Evolutionary conservation across 1,140 invertebrate species (phyloP), one percentile per base, ranked within the genome.

Genomic region (Megalonaias nervosa): DNA sequence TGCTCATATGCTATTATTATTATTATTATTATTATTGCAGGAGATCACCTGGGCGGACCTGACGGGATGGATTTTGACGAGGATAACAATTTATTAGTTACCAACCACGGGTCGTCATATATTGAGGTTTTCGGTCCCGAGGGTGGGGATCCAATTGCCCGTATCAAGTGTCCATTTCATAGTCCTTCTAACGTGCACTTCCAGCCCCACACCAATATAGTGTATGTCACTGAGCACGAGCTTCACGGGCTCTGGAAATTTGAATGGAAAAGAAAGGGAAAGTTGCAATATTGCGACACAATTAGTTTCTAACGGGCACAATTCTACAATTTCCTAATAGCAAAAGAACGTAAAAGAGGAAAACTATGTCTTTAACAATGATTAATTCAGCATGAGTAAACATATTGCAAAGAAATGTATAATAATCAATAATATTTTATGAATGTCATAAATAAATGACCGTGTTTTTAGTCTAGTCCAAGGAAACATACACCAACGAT

Each of bases 11-110:
- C 58, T 66, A 16, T 16, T 74, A 16, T 48, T 48, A 48, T 48
- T 11, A 16, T 16, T 74, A 16, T 48, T 48, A 48, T 48, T 11
- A 48, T 48, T 31, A 62, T 79, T 75, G 61, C 76, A 89, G 86
- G 85, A 58, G 78, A 83, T 48, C 77, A 82, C 21, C 84, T 84
- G 60, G 85, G 85, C 58, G 88, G 88, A 14, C 83, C 88, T 67
- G 88, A 89, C 82, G 88, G 88, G 0, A 87, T 89, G 87, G 88
- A 89, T 72, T 88, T 89, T 86, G 88, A 89, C 83, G 84, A 84
- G 59, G 80, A 83, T 11, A 81, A 82, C 60, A 87, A 89, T 69
- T 71, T 89, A 15, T 72, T 89, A 59, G 87, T 88, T 2, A 86
- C 88, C 38, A 86, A 89, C 71, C 86, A 85, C 84, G 88, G 88